A percentile compares a stretch with the other conserved stretches of the same genome.
Conservation (phyloP, 2,113 vertebrate genomes). For the Atherinomorus stipes region DNA sequence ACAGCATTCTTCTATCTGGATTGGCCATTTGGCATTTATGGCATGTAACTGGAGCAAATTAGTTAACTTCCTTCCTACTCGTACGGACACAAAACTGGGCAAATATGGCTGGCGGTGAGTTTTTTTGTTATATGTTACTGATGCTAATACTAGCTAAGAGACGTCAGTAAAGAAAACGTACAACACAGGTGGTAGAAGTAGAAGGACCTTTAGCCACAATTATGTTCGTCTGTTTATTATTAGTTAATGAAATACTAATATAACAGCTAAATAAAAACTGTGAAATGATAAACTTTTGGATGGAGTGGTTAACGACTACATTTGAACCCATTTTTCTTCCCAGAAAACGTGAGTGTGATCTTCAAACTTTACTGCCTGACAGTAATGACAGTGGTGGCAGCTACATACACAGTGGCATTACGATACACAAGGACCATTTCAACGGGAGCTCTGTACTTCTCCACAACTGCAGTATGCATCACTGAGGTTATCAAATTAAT, state of each 20-base stretch:
- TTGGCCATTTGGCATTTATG: not conserved
- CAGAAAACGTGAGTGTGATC: constrained; percentile 90
- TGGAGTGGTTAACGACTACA: not conserved
- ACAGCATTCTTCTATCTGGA: rapidly evolving
- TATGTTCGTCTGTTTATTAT: not conserved
- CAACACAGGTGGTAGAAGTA: not conserved
- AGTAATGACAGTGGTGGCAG: constrained; percentile 97
- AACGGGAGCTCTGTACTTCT: constrained; percentile 88
- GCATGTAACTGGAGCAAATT: constrained; percentile 6
- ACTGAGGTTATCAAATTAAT: constrained; percentile 93
- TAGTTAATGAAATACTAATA: too few relatives aligned
- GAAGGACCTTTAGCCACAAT: not conserved
- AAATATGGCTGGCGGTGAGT: constrained; percentile 73
- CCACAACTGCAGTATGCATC: constrained; percentile 93
- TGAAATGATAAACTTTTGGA: not conserved
- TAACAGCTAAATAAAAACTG: too few relatives aligned
- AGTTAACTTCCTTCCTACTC: not conserved
- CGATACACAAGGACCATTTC: constrained; percentile 90
- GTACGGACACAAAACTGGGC: constrained; percentile 11
- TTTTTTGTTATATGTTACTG: not conserved
- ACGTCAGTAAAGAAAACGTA: too few relatives aligned
- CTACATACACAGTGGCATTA: constrained; percentile 89
- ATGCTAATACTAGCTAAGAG: constrained; percentile 30
- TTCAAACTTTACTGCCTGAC: constrained; percentile 96
- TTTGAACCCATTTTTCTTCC: constrained; percentile 34